A percentile compares a stretch with the other conserved stretches of the same genome.
phyloP scores from a whole-genome alignment of 1,140 invertebrate genomes.

The Cotesia typhae region DNA sequence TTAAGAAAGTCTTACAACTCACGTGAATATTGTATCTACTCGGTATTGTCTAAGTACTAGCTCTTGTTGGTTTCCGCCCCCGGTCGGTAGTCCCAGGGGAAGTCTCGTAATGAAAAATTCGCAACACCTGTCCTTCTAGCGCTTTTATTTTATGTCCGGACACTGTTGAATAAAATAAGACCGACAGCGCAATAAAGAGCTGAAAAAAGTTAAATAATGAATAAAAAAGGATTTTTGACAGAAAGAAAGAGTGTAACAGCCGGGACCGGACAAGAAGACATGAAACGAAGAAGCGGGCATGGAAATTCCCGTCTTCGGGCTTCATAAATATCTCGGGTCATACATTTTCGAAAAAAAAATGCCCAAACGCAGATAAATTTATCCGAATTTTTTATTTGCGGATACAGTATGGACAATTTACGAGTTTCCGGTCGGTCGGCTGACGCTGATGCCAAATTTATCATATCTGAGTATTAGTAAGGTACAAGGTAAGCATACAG shows the following conservation, averaged over 20 bases:
- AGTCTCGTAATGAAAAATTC: slow-evolving; percentile 17
- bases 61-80: too few species aligned
- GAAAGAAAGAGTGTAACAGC: not conserved
- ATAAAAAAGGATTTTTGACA: slow-evolving; percentile 11
- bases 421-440: slow-evolving; percentile 18
- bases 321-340: too few species aligned
- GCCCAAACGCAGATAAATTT: slow-evolving; percentile 2
- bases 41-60: slow-evolving; percentile 8
- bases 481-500: slow-evolving; percentile 16
- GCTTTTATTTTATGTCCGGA: slow-evolving; percentile 5
- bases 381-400: not conserved
- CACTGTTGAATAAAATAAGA: slow-evolving; percentile 2
- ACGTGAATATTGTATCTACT: not conserved
- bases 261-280: too few species aligned
- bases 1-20: too few species aligned
- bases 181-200: not conserved
- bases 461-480: slow-evolving; percentile 21
- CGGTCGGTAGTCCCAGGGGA: not conserved
- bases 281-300: not conserved
- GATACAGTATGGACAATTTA: slow-evolving; percentile 28
- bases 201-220: not conserved
- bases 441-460: slow-evolving; percentile 33
- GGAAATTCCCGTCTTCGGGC: not conserved
- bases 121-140: slow-evolving; percentile 2
- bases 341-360: not conserved